Evolutionary conservation across 2,797 vertebrate species (phyloP).

Genomic region (Margarornis squamiger): DNA sequence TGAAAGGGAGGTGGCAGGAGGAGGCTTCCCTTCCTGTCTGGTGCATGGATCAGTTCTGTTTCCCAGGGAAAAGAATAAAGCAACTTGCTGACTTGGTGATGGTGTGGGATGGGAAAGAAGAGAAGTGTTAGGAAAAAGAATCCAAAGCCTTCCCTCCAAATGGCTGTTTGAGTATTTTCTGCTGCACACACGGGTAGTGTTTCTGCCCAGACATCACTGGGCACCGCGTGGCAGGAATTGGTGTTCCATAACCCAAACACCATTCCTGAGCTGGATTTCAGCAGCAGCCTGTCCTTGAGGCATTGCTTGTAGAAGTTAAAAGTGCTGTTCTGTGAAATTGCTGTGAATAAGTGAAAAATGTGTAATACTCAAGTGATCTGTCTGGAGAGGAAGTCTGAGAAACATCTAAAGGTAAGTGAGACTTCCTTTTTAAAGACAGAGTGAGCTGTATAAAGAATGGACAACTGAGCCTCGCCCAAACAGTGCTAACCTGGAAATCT

Average conservation of each 20-base stretch:
- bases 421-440: neutral
- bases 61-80: neutral
- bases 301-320: neutral
- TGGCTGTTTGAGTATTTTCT: slow-evolving; percentile 57
- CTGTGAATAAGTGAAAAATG: neutral
- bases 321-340: neutral
- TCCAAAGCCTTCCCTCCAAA: slow-evolving; percentile 64
- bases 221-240: neutral
- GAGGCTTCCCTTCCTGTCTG: neutral
- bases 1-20: neutral
- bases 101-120: neutral
- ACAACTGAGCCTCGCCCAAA: neutral
- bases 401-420: slow-evolving; percentile 64
- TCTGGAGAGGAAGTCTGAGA: slow-evolving; percentile 64
- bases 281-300: neutral
- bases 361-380: slow-evolving; percentile 45
- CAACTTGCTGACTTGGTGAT: neutral
- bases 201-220: neutral
- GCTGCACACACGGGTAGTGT: neutral
- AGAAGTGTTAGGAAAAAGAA: neutral
- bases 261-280: neutral
- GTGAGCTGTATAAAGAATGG: neutral
- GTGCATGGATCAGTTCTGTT: neutral
- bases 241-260: neutral
- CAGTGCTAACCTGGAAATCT: neutral